Evolutionary conservation across 1,140 invertebrate genomes (phyloP), one percentile per base, ranked within the genome.

Genomic region (Bombus waltoni): DNA sequence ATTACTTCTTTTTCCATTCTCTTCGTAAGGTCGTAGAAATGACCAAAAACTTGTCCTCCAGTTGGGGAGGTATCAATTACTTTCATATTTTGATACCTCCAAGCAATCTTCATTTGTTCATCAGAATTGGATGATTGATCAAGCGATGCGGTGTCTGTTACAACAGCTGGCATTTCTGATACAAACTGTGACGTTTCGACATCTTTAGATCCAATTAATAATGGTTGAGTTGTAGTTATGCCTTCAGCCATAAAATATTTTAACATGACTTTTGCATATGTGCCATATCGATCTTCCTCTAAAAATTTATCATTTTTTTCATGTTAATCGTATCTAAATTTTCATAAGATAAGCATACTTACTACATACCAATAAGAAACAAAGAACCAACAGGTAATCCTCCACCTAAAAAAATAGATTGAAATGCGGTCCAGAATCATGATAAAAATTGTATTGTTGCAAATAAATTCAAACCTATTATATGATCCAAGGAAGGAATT

Each of bases 221-320:
- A 88, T 72, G 96, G 95, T 94, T 98, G 98, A 42, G 96, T 96
- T 85, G 96, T 97, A 28, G 97, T 96, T 57, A 98, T 94, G 62
- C 97, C 97, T 96, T 98, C 98, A 44, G 98, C 97, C 87, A 98
- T 93, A 89, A 97, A 98, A 94, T 98, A 98, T 93, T 98, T 98
- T 28, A 97, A 94, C 85, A 98, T 94, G 47, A 97, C 95, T 94
- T 97, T 97, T 44, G 97, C 96, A 93, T 98, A 98, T 68, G 95
- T 96, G 57, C 97, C 97, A 93, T 97, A 97, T 5, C 95, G 95
- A 95, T 98, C 98, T 96, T 98, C 98, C 94, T 98, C 98, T 98
- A 94, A 74, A 86, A 88, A 68, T 25, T 28, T 75, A 82, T 22
- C 32, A 44, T 40, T 25, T 2, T 5, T 25, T 65, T 38, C 9